A percentile compares a stretch with the other conserved stretches of the same genome.
Conservation (phyloP, 2,888 invertebrate genomes). For the Schrankia costaestrigalis region DNA sequence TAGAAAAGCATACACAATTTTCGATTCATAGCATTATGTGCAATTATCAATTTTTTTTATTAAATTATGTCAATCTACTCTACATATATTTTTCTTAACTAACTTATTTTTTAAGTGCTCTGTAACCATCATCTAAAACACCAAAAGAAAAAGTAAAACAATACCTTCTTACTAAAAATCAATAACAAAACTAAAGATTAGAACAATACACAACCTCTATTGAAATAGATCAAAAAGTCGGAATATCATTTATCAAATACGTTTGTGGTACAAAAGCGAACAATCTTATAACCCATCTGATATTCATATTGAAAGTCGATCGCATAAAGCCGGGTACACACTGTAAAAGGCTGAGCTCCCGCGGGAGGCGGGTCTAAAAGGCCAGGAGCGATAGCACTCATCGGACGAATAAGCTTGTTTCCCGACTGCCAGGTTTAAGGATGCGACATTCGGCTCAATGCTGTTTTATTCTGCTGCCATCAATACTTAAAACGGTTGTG, state of each 20-base stretch:
- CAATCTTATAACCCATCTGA: constrained; percentile 75
- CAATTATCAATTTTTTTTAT: no score
- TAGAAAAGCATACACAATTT: no score
- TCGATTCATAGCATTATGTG: no score
- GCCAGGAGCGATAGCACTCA: constrained; percentile 73
- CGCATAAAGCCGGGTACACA: constrained; percentile 68
- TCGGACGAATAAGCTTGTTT: constrained; percentile 79
- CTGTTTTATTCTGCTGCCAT: constrained; percentile 78
- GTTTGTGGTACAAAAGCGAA: constrained; percentile 58
- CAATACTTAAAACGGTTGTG: constrained; percentile 76
- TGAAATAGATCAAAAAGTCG: constrained; percentile 34
- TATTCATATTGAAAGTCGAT: constrained; percentile 76
- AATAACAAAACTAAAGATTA: constrained; percentile 5
- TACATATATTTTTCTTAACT: no score
- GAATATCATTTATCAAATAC: constrained; percentile 64
- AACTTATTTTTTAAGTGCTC: no score
- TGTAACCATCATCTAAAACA: no score
- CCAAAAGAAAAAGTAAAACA: no score
- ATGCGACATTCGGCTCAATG: constrained; percentile 75
- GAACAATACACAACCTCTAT: constrained; percentile 10
- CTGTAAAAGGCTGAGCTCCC: constrained; percentile 75
- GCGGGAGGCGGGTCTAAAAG: constrained; percentile 64
- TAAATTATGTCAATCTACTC: no score
- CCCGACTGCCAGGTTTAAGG: constrained; percentile 74
- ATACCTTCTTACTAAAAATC: neutral